Evolutionary conservation across 35 echinoderm and acorn worm species (phyloP).

Genomic region (Heliocidaris erythrogramma): DNA sequence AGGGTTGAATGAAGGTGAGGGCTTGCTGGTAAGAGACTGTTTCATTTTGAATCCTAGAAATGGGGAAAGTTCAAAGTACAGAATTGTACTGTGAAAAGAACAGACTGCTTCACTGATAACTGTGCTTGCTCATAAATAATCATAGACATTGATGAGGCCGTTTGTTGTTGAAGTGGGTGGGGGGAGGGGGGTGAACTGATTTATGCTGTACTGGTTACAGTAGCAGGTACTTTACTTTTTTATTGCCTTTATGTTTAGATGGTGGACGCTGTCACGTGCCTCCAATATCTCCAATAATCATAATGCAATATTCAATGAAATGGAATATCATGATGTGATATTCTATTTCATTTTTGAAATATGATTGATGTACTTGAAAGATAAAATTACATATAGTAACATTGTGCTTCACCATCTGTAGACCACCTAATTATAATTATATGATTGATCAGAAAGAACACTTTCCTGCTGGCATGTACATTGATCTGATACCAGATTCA

Average conservation of each 20-base stretch:
- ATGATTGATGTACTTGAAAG: background rate
- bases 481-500: background rate
- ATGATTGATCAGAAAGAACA: background rate
- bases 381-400: background rate
- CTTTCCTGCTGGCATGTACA: background rate
- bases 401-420: background rate
- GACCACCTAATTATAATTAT: background rate
- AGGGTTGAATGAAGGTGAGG: background rate
- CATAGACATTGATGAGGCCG: background rate
- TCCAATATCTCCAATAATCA: background rate
- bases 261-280: no score
- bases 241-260: no score
- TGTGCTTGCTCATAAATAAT: background rate
- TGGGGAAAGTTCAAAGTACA: background rate
- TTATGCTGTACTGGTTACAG: no score
- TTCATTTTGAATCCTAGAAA: background rate
- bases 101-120: background rate
- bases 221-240: no score
- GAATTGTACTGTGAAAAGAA: background rate
- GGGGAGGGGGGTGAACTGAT: no score
- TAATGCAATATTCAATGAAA: no score
- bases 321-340: no score
- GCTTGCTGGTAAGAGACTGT: background rate
- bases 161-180: no score
- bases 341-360: background rate